A percentile compares a stretch with the other conserved stretches of the same genome.
These are phyloP conservation scores for Lathronympha strigana DNA, from an alignment of 2,888 invertebrate genomes.

Conservation along the genomic window DNA sequence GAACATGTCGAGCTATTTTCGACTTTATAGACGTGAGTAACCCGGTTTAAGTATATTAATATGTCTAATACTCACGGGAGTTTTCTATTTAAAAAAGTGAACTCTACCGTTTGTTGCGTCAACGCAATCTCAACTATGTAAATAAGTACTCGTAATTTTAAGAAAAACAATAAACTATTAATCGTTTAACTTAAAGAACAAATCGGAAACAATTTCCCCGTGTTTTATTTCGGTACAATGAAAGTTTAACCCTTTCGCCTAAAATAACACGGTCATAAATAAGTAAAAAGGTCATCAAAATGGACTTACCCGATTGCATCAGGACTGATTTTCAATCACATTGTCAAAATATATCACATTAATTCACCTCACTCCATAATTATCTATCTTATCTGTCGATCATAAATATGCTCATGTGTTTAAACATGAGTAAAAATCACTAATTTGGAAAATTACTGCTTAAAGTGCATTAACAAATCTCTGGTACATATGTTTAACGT, in stretches of 20 bases:
- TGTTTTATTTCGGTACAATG: too few species aligned
- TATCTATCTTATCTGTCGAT: background rate
- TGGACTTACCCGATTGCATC: conserved; percentile 35
- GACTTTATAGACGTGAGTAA: too few species aligned
- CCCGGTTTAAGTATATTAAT: too few species aligned
- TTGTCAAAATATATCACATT: conserved; percentile 26
- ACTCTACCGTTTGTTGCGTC: too few species aligned
- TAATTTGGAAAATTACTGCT: background rate
- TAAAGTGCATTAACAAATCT: background rate
- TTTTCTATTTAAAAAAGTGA: too few species aligned
- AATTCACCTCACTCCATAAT: background rate
- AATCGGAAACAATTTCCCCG: too few species aligned
- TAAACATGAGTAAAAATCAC: background rate
- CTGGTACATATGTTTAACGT: background rate
- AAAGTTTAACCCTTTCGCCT: background rate
- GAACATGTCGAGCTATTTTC: too few species aligned
- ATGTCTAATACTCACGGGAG: too few species aligned
- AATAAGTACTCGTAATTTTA: too few species aligned
- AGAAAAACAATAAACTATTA: background rate
- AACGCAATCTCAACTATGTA: too few species aligned
- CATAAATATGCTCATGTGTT: background rate
- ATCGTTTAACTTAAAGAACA: background rate
- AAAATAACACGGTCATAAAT: too few species aligned
- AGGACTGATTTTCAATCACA: conserved; percentile 30
- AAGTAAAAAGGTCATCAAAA: background rate